Conservation (phyloP, 2,113 vertebrate genomes). For the Gnathonemus echidnorhynchus region DNA sequence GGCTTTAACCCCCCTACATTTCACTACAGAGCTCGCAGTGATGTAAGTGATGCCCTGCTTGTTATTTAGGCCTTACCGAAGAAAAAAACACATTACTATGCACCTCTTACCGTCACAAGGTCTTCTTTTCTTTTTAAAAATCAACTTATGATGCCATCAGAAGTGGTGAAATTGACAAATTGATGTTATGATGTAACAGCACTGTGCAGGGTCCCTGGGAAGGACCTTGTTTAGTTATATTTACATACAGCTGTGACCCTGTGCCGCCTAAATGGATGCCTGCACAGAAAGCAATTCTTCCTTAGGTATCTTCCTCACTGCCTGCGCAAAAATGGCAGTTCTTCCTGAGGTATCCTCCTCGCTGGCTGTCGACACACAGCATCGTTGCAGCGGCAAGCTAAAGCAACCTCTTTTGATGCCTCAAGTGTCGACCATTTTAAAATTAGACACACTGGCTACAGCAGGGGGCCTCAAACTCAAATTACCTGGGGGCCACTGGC, state of each 20-base stretch:
- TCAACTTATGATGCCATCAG: background rate
- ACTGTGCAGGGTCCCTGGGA: background rate
- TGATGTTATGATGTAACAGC: background rate
- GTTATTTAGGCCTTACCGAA: background rate
- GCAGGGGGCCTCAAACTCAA: background rate
- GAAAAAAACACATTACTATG: background rate
- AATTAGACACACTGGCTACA: background rate
- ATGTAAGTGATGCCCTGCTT: background rate
- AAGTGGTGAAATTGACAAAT: background rate
- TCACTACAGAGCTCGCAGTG: background rate
- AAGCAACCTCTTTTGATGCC: background rate
- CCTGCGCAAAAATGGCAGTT: background rate
- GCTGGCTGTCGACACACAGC: background rate
- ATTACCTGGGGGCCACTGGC: background rate
- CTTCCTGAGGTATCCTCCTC: background rate
- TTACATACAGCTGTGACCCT: background rate
- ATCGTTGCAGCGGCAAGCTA: background rate
- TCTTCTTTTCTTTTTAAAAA: background rate
- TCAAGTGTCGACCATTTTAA: background rate
- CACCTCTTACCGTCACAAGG: background rate
- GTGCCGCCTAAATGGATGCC: background rate
- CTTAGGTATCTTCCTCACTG: background rate
- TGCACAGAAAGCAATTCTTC: background rate
- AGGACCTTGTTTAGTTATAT: background rate
- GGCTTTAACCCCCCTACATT: background rate